Base-by-base conservation (phyloP, 1,140 invertebrate genomes). In the Agraylea sexmaculata region DNA sequence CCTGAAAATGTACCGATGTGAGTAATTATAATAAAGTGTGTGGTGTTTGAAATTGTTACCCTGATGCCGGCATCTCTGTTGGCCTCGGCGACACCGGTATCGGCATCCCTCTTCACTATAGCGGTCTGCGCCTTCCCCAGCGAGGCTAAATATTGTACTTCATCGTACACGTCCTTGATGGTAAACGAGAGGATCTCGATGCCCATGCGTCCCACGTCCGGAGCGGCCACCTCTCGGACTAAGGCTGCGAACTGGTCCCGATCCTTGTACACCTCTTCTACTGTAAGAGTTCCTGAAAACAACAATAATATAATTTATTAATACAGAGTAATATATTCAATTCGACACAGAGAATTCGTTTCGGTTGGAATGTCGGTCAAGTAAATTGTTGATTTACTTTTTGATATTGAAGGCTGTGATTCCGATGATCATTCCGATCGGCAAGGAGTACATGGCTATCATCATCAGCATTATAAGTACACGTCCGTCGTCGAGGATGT, bases 101-200 rank as follows among this genome's bases (percentile, higher is more conserved):
- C 89, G 11, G 93, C 93, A 59, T 97, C 92, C 49, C 91, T 72
- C 66, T 96, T 95, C 6, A 96, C 93, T 50, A 78, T 82, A 21
- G 93, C 93, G 21, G 90, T 96, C 68, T 94, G 87, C 15, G 92
- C 83, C 68, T 92, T 89, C 37, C 93, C 93, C 52, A 97, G 66
- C 20, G 92, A 96, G 40, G 87, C 77, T 53, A 98, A 62, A 62
- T 98, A 97, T 62, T 96, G 87, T 29, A 97, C 93, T 60, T 91
- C 78, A 66, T 97, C 93, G 68, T 83, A 91, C 36, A 97, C 89
- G 67, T 97, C 92, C 69, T 95, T 96, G 70, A 97, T 97, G 44
- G 91, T 96, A 62, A 97, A 97, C 25, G 88, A 93, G 19, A 97
- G 73, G 54, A 98, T 95, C 71, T 97, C 92, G 64, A 98, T 96